Conservation (phyloP, 2,888 invertebrate species). For the Drosophila nr. fundita region DNA sequence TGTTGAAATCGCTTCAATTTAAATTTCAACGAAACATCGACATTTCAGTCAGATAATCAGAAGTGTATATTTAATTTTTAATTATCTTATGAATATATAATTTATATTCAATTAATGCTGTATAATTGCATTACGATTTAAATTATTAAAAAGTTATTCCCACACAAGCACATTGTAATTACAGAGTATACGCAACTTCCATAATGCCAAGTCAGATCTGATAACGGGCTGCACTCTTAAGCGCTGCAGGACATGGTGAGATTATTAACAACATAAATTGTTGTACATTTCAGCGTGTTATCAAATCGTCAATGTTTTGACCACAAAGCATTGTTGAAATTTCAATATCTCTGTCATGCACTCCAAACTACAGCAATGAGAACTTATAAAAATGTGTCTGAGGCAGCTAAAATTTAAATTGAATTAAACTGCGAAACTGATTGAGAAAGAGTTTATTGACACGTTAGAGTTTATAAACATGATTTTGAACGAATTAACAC, state of each 20-base stretch:
- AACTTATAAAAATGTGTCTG: not conserved
- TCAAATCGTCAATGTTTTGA: not conserved
- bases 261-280: slow-evolving; percentile 8
- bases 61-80: not conserved
- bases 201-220: not conserved
- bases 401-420: not conserved
- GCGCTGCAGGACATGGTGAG: slow-evolving; percentile 4
- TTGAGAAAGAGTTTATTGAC: not conserved
- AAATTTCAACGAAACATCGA: too few relatives aligned
- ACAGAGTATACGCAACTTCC: slow-evolving; percentile 3
- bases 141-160: not conserved
- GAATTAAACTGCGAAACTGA: not conserved
- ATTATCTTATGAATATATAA: not conserved
- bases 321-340: not conserved
- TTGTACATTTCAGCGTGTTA: not conserved
- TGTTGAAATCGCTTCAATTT: not conserved
- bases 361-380: not conserved
- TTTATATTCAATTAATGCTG: not conserved
- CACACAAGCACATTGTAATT: not conserved
- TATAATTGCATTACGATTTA: not conserved
- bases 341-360: not conserved
- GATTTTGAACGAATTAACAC: not conserved
- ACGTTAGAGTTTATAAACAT: not conserved
- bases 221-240: not conserved
- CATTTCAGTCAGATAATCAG: not conserved